A percentile compares a stretch with the other conserved stretches of the same genome.
Evolutionary conservation across 30 jellyfish, hydroid and myxozoan species (phyloP).

Genomic region (Turritopsis dohrnii): DNA sequence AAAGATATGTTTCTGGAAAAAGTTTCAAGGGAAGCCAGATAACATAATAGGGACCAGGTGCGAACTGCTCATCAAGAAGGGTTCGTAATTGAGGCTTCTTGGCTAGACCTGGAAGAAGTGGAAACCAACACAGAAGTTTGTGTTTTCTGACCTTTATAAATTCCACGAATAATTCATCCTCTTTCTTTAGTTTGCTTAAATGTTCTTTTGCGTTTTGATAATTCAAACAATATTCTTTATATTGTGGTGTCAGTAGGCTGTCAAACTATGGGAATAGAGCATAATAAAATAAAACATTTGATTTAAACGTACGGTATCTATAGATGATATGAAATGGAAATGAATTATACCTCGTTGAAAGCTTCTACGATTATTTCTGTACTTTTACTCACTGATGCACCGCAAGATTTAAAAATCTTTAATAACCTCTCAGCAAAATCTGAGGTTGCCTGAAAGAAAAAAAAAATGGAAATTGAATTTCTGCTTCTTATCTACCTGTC

Average conservation of each 20-base stretch:
- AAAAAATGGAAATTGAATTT: not conserved
- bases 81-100: too few relatives aligned
- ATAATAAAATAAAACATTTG: not conserved
- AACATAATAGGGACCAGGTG: too few relatives aligned
- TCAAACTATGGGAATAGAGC: slow-evolving; percentile 41
- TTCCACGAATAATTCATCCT: slow-evolving; percentile 44
- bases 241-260: slow-evolving; percentile 58
- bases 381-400: slow-evolving; percentile 37
- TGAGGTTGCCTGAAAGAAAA: slow-evolving; percentile 42
- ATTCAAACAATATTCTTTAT: slow-evolving; percentile 67
- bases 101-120: not conserved
- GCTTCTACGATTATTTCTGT: slow-evolving; percentile 59
- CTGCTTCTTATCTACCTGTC: too few relatives aligned
- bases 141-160: slow-evolving; percentile 49
- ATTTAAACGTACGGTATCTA: not conserved
- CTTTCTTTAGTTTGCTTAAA: slow-evolving; percentile 38
- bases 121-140: not conserved
- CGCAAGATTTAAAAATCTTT: slow-evolving; percentile 50
- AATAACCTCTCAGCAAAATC: slow-evolving; percentile 54
- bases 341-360: slow-evolving; percentile 45
- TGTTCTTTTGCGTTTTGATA: slow-evolving; percentile 68
- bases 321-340: not conserved
- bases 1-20: too few relatives aligned
- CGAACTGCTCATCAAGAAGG: too few relatives aligned
- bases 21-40: too few relatives aligned